Evolutionary conservation across 30 jellyfish, hydroid and myxozoan genomes (phyloP).

Genomic region (Aurelia sp.): DNA sequence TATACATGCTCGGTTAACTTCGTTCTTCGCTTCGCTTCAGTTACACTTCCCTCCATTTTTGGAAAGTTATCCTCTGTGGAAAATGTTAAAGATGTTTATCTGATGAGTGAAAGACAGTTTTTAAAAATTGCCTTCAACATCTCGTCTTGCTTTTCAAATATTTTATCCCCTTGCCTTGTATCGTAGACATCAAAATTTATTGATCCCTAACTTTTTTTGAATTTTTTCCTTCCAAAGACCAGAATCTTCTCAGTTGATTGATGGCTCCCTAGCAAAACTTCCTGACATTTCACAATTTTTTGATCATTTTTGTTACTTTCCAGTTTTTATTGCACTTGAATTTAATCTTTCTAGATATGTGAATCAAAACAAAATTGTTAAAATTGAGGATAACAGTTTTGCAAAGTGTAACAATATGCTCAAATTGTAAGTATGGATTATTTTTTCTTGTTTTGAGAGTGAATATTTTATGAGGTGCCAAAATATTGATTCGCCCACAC

Average conservation of each 20-base stretch:
- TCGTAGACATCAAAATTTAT: too few relatives aligned
- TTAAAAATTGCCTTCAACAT: too few relatives aligned
- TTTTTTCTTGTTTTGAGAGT: neutral
- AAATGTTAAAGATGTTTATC: too few relatives aligned
- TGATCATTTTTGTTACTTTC: neutral
- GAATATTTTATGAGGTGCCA: neutral
- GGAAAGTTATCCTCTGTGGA: too few relatives aligned
- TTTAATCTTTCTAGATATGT: constrained; percentile 24
- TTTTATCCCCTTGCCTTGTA: too few relatives aligned
- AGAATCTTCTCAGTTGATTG: neutral
- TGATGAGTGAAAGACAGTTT: too few relatives aligned
- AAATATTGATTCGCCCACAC: too few relatives aligned
- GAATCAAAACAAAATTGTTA: constrained; percentile 57
- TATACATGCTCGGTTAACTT: too few relatives aligned
- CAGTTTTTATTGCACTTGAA: neutral
- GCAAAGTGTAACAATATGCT: constrained; percentile 20
- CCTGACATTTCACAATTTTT: neutral
- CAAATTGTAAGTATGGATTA: constrained; percentile 67
- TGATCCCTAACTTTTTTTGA: neutral
- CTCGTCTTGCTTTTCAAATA: too few relatives aligned
- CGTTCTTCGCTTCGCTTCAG: too few relatives aligned
- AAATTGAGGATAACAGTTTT: constrained; percentile 50
- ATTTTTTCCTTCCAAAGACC: neutral
- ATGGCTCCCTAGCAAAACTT: too few relatives aligned
- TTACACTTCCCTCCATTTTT: too few relatives aligned